Evolutionary conservation across 2,113 vertebrate species (phyloP), one percentile per base, ranked within the genome.

Genomic region (Tychaedon coryphoeus): DNA sequence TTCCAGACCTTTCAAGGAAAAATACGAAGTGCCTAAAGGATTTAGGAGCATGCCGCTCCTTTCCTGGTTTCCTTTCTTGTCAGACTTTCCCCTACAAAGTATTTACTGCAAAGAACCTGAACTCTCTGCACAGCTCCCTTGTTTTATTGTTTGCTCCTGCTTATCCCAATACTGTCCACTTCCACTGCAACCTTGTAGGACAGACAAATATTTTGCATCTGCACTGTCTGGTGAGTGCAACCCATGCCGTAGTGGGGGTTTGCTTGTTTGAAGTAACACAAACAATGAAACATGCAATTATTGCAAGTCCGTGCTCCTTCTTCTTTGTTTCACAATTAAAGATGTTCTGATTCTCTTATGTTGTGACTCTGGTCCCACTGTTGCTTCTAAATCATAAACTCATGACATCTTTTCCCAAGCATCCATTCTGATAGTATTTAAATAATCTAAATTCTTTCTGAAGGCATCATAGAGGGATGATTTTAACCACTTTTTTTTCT

Each of bases 161-260:
- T 0, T 26, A 31, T 34, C 14, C 33, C 34, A 13, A n/a, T 40
- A 19, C 31, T 19, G 42, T 12, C 31, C 4, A 0, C 51, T 72
- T 48, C 15, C 28, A 14, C 17, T 5, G 0, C 14, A 66, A 1
- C 12, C 38, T 45, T 3, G 1, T 45, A 43, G 58, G 62, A 70
- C 16, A 2, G 58, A 48, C 1, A 4, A 29, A 3, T 36, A 19
- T 8, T 76, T 47, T 69, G 53, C 16, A 33, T 19, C 34, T 42
- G 20, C 9, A 10, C 18, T 1, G 3, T 45, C 42, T 10, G 5
- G 54, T 0, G 0, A 51, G 29, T 5, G 40, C 50, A 72, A 36
- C 9, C 62, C 16, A 3, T n/a, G 19, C 29, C 15, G 1, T 5
- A 7, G 24, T 43, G 34, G 69, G 26, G 80, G 38, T 50, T 61